Conservation (phyloP, 2,113 vertebrate genomes). For the Coryphaenoides rupestris region DNA sequence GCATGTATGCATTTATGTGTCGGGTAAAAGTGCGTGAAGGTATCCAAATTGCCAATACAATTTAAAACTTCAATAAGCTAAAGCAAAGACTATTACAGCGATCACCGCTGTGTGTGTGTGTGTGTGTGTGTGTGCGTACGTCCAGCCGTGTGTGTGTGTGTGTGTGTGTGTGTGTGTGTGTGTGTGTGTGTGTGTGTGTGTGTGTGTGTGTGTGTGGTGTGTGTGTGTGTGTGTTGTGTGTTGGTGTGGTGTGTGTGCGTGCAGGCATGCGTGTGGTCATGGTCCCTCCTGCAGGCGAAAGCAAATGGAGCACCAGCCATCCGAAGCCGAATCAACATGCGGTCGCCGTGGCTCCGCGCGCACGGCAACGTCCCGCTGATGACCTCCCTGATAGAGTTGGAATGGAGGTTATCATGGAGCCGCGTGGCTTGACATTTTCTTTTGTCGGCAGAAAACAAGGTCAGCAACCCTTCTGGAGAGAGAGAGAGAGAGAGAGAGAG, state of each 20-base stretch:
- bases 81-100: no score
- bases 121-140: conserved; percentile 12
- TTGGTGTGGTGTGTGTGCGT: neutral
- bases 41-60: no score
- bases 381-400: neutral
- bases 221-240: neutral
- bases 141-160: conserved; percentile 8
- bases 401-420: neutral
- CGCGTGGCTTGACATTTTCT: neutral
- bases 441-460: neutral
- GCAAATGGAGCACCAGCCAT: neutral
- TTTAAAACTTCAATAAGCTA: no score
- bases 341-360: neutral
- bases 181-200: conserved; percentile 4
- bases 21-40: no score
- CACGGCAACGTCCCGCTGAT: neutral
- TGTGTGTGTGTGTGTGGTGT: neutral
- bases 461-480: no score
- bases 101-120: neutral
- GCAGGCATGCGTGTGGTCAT: neutral
- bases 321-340: neutral
- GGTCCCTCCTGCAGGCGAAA: neutral
- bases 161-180: conserved; percentile 11
- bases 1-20: no score
- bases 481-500: no score